Conservation (phyloP, 2,888 invertebrate genomes). For the Ptycholaimellus sp. region DNA sequence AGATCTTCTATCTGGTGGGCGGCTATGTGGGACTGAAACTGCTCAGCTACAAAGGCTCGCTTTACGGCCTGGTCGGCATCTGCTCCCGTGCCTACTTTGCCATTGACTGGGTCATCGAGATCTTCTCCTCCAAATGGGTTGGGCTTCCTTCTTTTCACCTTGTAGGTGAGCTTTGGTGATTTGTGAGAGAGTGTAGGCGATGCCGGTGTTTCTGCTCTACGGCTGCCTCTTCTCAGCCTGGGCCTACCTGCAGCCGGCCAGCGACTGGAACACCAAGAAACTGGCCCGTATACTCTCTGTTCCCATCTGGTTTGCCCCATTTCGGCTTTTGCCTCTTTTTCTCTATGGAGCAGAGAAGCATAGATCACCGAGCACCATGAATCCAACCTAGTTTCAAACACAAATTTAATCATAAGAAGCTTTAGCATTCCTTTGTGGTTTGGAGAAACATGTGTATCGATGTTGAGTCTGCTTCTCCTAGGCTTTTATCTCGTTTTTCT, state of each 20-base stretch:
- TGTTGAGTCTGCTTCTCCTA: not conserved
- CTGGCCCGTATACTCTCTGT: constrained; percentile 18
- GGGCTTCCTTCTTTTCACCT: constrained; percentile 1
- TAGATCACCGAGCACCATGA: no score
- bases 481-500: no score
- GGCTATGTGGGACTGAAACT: constrained; percentile 18
- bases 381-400: no score
- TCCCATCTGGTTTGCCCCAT: constrained; percentile 17
- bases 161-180: not conserved
- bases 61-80: constrained; percentile 15
- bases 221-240: constrained; percentile 15
- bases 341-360: not conserved
- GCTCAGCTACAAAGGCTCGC: constrained; percentile 17
- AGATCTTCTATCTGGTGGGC: constrained; percentile 8
- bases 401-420: no score
- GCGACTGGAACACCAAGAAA: constrained; percentile 17
- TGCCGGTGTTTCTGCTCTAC: constrained; percentile 16
- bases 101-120: constrained; percentile 14
- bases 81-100: constrained; percentile 13
- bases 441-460: not conserved
- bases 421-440: no score
- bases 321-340: not conserved
- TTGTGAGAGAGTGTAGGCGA: constrained; percentile 9
- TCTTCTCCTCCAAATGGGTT: constrained; percentile 17
- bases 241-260: constrained; percentile 18